Evolutionary conservation across 2,797 vertebrate species (phyloP).

Genomic region (Paedocypris micromegethes): DNA sequence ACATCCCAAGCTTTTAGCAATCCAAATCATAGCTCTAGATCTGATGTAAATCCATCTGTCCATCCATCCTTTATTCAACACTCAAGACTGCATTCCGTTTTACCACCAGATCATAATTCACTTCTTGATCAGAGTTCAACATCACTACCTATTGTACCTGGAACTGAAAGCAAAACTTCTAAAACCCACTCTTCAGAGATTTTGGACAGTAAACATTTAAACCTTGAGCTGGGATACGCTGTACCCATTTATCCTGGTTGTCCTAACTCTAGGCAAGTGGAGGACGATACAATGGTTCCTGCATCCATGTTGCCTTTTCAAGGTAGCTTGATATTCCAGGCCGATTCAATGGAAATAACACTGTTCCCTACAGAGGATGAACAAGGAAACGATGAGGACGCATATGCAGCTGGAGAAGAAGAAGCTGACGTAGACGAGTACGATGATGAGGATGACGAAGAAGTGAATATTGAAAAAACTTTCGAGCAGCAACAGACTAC

Average conservation of each 20-base stretch:
- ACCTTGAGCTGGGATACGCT: conserved; percentile 52
- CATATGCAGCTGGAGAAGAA: conserved; percentile 73
- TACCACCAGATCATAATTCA: conserved; percentile 45
- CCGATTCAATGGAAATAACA: conserved; percentile 88
- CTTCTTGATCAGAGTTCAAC: conserved; percentile 44
- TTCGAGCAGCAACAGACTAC: conserved; percentile 55
- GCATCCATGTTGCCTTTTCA: conserved; percentile 84
- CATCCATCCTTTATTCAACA: conserved; percentile 47
- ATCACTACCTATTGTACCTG: conserved; percentile 54
- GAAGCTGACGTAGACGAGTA: conserved; percentile 74
- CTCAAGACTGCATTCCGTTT: conserved; percentile 26
- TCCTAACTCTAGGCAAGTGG: conserved; percentile 56
- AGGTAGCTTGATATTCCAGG: conserved; percentile 89
- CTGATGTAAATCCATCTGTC: conserved; percentile 64
- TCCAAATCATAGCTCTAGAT: conserved; percentile 57
- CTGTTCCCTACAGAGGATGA: conserved; percentile 77
- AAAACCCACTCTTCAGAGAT: conserved; percentile 68
- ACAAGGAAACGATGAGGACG: conserved; percentile 64
- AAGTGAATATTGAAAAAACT: conserved; percentile 38
- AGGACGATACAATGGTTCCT: conserved; percentile 80
- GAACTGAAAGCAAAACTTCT: conserved; percentile 63
- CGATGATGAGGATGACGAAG: conserved; percentile 65
- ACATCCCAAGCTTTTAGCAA: conserved; percentile 44
- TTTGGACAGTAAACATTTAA: conserved; percentile 53
- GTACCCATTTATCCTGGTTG: conserved; percentile 61